phyloP scores from a whole-genome alignment of 1,140 invertebrate species.

The Calephelis nemesis region DNA sequence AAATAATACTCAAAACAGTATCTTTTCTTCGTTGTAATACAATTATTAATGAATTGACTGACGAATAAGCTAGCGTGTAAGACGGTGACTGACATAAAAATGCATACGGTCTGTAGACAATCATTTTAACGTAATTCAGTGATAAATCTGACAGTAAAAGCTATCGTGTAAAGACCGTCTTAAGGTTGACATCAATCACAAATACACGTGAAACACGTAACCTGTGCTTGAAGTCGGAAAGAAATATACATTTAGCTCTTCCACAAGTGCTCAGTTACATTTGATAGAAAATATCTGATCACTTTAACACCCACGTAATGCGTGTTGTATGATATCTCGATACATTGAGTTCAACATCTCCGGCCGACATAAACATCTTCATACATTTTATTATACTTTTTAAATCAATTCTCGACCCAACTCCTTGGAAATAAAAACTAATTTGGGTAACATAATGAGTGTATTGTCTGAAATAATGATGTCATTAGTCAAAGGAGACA shows the following conservation, averaged over 20 bases:
- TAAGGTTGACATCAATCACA: no score
- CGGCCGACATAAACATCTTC: conserved; percentile 19
- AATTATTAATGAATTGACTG: no score
- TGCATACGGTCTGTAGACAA: neutral
- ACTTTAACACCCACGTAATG: conserved; percentile 49
- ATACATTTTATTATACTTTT: conserved; percentile 44
- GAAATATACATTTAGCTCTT: no score
- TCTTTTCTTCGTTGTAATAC: no score
- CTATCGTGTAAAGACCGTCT: no score
- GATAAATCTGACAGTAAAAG: no score
- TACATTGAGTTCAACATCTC: conserved; percentile 51
- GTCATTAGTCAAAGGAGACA: conserved; percentile 51
- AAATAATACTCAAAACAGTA: no score
- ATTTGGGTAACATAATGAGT: conserved; percentile 32
- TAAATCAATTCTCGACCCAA: conserved; percentile 29
- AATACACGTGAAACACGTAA: neutral
- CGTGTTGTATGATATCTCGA: conserved; percentile 50
- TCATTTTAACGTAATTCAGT: no score
- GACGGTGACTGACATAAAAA: neutral
- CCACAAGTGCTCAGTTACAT: conserved; percentile 12
- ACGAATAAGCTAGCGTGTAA: no score
- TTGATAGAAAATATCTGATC: conserved; percentile 49
- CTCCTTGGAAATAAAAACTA: conserved; percentile 28
- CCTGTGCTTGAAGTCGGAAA: no score
- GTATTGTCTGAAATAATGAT: conserved; percentile 48